Evolutionary conservation across 2,888 invertebrate genomes (phyloP).

Genomic region (Molorchus minor): DNA sequence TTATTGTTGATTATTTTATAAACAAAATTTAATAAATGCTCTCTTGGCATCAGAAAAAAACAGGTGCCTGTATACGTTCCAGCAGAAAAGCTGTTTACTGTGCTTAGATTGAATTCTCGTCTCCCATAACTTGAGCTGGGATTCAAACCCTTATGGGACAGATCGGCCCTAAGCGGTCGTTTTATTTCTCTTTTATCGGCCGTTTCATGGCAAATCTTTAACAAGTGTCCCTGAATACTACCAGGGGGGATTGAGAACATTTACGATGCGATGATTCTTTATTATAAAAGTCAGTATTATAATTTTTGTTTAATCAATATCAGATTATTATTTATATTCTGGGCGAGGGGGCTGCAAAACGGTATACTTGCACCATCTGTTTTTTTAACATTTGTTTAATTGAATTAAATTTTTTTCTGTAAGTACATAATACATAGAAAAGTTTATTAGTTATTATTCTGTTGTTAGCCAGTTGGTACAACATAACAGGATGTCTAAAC

Average conservation of each 20-base stretch:
- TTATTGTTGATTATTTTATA: no score
- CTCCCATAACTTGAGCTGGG: slow-evolving; percentile 50
- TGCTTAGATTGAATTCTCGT: slow-evolving; percentile 47
- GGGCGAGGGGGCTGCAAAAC: no score
- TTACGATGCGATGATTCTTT: slow-evolving; percentile 39
- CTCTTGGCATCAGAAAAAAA: no score
- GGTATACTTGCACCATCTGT: no score
- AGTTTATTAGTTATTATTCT: no score
- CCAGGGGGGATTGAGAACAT: slow-evolving; percentile 59
- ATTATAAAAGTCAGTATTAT: neutral
- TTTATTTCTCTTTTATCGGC: slow-evolving; percentile 58
- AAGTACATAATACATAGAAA: no score
- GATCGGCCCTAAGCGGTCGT: slow-evolving; percentile 58
- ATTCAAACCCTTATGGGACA: slow-evolving; percentile 59
- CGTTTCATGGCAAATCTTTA: slow-evolving; percentile 60
- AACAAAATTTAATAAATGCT: no score
- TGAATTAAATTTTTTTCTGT: no score
- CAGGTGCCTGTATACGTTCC: slow-evolving; percentile 20
- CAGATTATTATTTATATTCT: no score
- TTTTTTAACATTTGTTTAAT: no score
- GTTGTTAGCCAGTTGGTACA: no score
- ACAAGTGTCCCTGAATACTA: slow-evolving; percentile 59
- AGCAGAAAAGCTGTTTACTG: slow-evolving; percentile 43
- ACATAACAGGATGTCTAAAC: no score
- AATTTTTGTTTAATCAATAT: neutral